Conservation (phyloP, 1,140 invertebrate genomes). For the Drosophila tropicalis region DNA sequence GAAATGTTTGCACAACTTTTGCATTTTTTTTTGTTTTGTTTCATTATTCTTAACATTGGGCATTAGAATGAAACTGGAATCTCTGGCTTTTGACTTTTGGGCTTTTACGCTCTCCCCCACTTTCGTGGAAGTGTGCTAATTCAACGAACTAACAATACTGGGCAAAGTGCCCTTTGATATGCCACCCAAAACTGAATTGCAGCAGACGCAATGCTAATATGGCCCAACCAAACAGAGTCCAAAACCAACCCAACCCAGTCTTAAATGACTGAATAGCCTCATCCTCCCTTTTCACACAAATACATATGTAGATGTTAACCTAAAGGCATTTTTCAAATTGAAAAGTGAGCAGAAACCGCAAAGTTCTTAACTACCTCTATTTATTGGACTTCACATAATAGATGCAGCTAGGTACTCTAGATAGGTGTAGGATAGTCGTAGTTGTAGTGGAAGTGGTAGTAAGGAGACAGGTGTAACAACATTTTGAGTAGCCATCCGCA, state of each 20-base stretch:
- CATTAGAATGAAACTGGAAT: slow-evolving; percentile 22
- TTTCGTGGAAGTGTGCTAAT: slow-evolving; percentile 52
- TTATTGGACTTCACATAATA: slow-evolving; percentile 72
- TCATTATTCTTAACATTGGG: not conserved
- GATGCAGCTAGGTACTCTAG: slow-evolving; percentile 41
- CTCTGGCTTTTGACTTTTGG: slow-evolving; percentile 30
- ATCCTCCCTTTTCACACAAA: not conserved
- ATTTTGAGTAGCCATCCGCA: not conserved
- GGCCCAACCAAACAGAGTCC: slow-evolving; percentile 7
- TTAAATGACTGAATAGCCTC: not conserved
- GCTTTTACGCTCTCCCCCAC: slow-evolving; percentile 40
- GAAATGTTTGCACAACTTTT: slow-evolving; percentile 27
- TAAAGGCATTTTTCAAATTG: slow-evolving; percentile 76
- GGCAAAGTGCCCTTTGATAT: not conserved
- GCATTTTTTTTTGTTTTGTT: slow-evolving; percentile 2
- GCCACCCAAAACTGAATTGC: not conserved
- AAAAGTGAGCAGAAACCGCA: slow-evolving; percentile 78
- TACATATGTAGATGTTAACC: not conserved
- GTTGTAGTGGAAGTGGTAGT: too few relatives aligned
- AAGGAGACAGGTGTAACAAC: not conserved
- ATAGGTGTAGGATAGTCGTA: not conserved
- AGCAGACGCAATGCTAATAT: not conserved
- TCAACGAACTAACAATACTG: slow-evolving; percentile 31
- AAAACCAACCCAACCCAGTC: not conserved
- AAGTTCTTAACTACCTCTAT: slow-evolving; percentile 79